Percentiles rank a stretch among this genome's conserved stretches.
These are phyloP conservation scores for Diplodus puntazzo DNA, from an alignment of 2,797 vertebrate genomes.

Conservation along the genomic window DNA sequence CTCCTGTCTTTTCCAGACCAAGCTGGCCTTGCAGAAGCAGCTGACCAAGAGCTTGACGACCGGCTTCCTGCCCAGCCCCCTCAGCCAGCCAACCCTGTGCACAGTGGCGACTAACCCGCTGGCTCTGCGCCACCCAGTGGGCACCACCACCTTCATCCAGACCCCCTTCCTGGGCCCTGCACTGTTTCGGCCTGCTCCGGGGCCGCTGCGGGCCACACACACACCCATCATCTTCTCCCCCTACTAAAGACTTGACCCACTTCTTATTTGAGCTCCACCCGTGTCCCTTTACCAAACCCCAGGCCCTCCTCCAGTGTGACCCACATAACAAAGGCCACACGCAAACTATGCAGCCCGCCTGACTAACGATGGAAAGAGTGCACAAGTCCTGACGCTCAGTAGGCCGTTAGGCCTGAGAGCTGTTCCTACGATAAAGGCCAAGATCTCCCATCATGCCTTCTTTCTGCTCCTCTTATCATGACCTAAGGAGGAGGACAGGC, in stretches of 20 bases:
- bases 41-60: conserved; percentile 95
- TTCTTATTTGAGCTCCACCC: conserved; percentile 52
- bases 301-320: conserved; percentile 75
- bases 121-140: conserved; percentile 90
- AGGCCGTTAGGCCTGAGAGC: conserved; percentile 64
- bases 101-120: conserved; percentile 92
- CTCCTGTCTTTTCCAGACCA: conserved; percentile 88
- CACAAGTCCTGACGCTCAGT: conserved; percentile 63
- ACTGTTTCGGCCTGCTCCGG: conserved; percentile 92
- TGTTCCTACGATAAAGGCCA: conserved; percentile 76
- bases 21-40: conserved; percentile 98
- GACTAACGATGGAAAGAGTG: conserved; percentile 75
- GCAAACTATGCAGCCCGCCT: conserved; percentile 86
- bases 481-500: conserved; percentile 74
- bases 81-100: conserved; percentile 90
- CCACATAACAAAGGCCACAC: conserved; percentile 76
- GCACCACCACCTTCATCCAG: conserved; percentile 92
- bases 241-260: conserved; percentile 85
- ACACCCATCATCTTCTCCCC: conserved; percentile 95
- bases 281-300: conserved; percentile 64
- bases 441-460: conserved; percentile 82
- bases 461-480: conserved; percentile 78
- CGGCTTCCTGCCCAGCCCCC: conserved; percentile 92
- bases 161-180: conserved; percentile 94
- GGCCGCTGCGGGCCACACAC: conserved; percentile 91